Base-by-base conservation (phyloP, 2,888 invertebrate genomes). In the Chaitophorus viminalis region DNA sequence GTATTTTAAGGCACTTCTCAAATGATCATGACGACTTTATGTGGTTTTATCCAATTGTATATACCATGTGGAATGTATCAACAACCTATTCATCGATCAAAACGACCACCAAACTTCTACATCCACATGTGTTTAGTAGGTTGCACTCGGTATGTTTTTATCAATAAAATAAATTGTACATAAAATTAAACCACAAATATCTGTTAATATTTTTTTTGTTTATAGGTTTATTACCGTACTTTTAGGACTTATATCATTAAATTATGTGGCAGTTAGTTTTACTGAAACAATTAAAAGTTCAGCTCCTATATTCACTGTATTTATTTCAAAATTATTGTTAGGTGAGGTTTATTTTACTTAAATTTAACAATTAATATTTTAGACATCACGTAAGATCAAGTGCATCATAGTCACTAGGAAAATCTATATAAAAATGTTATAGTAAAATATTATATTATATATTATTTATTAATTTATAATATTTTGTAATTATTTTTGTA, bases 201-300 rank as follows among this genome's bases (percentile, higher is more conserved):
- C 54, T 52, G 0, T 76, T 33, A 39, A 31, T 36, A 68, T 88
- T 82, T 89, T 89, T 89, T 88, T 89, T 89, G 89, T 83, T 92
- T 92, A 89, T 91, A 94, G 94, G 91, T 95, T 95, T 91, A 93
- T 94, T 79, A 95, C 95, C 11, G 95, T 96, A 83, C 93, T 95
- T 88, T 91, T 95, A 90, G 95, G 95, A 87, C 92, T 95, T 90
- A 93, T 95, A 84, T 95, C 95, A 17, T 92, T 96, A 87, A 95
- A 95, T 92, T 95, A 94, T 91, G 95, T 95, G 88, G 95, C 95
- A 89, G 95, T 95, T 88, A 95, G 95, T 91, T 96, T 96, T 91
- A 95, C 95, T 77, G 95, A 95, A 91, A 95, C 95, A 25, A 94
- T 96, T 78, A 96, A 96, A 91, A 95, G 95, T 91, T 95, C 95